Conservation (phyloP, 2,888 invertebrate genomes). For the Aelia acuminata region DNA sequence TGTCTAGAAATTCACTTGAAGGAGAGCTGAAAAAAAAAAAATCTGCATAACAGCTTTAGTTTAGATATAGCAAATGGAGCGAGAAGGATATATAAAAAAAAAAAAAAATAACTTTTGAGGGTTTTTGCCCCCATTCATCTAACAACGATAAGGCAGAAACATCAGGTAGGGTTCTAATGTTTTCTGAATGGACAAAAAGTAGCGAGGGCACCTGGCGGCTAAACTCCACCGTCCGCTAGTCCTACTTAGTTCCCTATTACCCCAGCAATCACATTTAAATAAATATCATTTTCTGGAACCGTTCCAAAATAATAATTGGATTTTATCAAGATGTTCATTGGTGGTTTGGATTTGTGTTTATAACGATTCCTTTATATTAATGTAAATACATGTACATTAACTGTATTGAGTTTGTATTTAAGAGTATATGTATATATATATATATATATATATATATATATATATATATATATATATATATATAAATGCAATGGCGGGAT, state of each 20-base stretch:
- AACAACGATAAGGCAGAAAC: conserved; percentile 39
- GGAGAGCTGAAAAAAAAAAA: not conserved
- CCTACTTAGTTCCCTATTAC: not conserved
- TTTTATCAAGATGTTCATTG: not conserved
- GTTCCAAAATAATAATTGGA: not conserved
- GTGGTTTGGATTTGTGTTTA: not conserved
- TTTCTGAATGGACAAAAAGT: conserved; percentile 48
- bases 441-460: too few relatives aligned
- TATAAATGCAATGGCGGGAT: too few relatives aligned
- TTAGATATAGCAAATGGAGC: not conserved
- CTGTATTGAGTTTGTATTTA: too few relatives aligned
- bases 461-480: too few relatives aligned
- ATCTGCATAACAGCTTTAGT: not conserved
- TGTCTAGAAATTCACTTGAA: not conserved
- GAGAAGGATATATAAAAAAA: not conserved
- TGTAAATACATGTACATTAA: too few relatives aligned
- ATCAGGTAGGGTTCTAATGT: conserved; percentile 40
- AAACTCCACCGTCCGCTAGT: not conserved
- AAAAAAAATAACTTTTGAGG: not conserved
- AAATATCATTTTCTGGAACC: not conserved
- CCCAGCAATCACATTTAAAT: not conserved
- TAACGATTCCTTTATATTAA: too few relatives aligned
- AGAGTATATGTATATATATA: too few relatives aligned
- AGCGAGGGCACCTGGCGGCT: not conserved
- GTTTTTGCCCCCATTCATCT: conserved; percentile 34